Evolutionary conservation across 2,113 vertebrate species (phyloP).

Genomic region (Todiramphus chloris): DNA sequence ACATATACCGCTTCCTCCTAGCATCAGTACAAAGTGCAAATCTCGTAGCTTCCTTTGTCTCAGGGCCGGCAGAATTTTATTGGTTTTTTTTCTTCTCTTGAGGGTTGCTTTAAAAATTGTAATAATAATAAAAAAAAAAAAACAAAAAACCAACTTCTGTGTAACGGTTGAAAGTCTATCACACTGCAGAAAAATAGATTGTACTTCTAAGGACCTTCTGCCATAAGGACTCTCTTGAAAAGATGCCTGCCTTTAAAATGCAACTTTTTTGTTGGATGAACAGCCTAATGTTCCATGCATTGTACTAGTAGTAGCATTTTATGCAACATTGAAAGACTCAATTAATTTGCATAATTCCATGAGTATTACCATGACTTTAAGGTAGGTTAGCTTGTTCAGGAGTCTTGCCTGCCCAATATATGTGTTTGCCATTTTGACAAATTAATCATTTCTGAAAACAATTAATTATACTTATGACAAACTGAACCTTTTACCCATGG

Average conservation of each 20-base stretch:
- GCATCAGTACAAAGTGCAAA: constrained; percentile 14
- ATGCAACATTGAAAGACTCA: constrained; percentile 99
- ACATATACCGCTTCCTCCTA: constrained; percentile 40
- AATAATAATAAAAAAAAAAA: constrained; percentile 45
- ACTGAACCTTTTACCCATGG: constrained; percentile 89
- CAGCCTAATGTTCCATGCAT: constrained; percentile 99
- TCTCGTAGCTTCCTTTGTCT: constrained; percentile 49
- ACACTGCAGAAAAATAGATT: constrained; percentile 82
- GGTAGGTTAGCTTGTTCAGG: constrained; percentile 87
- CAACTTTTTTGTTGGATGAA: constrained; percentile 94
- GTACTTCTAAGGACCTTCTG: constrained; percentile 81
- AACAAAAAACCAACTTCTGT: constrained; percentile 44
- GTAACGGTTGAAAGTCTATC: constrained; percentile 73
- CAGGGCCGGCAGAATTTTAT: constrained; percentile 18
- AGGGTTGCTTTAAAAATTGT: constrained; percentile 70
- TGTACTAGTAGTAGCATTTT: constrained; percentile 96
- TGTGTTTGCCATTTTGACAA: constrained; percentile 87
- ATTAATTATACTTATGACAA: constrained; percentile 99
- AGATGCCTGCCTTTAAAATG: constrained; percentile 84
- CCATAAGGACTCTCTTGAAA: constrained; percentile 84
- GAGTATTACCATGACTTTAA: constrained; percentile 93
- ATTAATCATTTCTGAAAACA: constrained; percentile 95
- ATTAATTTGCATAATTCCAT: constrained; percentile 99
- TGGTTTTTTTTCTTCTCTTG: constrained; percentile 38
- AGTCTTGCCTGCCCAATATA: constrained; percentile 80